Percentiles rank a stretch among this genome's conserved stretches.
These are phyloP conservation scores for Lepus europaeus DNA, from an alignment of 2,113 vertebrate genomes.

Conservation along the genomic window DNA sequence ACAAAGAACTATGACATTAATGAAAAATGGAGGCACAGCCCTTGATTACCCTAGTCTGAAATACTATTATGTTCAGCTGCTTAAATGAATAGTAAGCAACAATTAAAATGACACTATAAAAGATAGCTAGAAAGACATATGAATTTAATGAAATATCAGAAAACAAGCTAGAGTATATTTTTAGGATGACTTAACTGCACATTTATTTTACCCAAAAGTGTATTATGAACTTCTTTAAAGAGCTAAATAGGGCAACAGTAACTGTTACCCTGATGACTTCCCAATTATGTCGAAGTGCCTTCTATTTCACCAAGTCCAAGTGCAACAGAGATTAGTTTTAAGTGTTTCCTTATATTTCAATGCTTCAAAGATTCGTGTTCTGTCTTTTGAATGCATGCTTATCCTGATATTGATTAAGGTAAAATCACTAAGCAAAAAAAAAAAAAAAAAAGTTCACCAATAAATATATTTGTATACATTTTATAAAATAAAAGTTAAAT, in stretches of 20 bases:
- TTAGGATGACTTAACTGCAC: background rate
- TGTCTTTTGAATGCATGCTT: background rate
- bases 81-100: background rate
- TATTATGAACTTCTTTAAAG: background rate
- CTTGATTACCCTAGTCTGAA: background rate
- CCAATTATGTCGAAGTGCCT: background rate
- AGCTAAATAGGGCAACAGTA: background rate
- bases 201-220: background rate
- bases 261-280: background rate
- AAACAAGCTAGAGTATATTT: background rate
- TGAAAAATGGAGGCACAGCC: background rate
- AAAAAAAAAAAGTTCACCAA: background rate
- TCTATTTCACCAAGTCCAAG: background rate
- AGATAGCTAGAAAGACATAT: background rate
- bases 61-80: background rate
- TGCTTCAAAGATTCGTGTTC: background rate
- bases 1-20: background rate
- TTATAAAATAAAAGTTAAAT: conserved; percentile 33
- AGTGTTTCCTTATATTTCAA: conserved; percentile 15
- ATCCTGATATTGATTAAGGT: background rate
- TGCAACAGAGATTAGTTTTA: background rate
- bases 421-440: background rate
- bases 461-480: background rate
- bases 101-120: background rate
- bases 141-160: background rate